Conservation (phyloP, 1,140 invertebrate species). For the Sipha flava region DNA sequence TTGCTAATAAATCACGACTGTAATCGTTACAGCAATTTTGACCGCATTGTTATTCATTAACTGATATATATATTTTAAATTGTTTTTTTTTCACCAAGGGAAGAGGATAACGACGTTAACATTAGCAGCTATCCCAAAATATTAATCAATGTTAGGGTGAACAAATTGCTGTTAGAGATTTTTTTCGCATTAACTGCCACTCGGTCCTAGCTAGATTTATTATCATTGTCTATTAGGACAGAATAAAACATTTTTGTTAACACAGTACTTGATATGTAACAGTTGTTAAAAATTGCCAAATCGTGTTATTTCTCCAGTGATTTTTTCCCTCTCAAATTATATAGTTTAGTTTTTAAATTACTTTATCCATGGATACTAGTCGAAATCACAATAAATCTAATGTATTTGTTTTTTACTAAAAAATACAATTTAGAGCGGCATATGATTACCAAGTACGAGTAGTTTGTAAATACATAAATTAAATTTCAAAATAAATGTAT, state of each 20-base stretch:
- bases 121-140: constrained; percentile 22
- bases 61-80: background rate
- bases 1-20: background rate
- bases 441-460: too few species aligned
- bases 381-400: too few species aligned
- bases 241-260: constrained; percentile 20
- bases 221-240: constrained; percentile 14
- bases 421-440: too few species aligned
- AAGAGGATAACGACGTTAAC: constrained; percentile 24
- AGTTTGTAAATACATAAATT: background rate
- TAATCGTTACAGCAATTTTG: constrained; percentile 12
- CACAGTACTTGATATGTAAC: constrained; percentile 2
- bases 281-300: constrained; percentile 7
- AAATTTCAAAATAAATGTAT: background rate
- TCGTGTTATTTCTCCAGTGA: background rate
- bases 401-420: too few species aligned
- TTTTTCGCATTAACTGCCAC: constrained; percentile 18
- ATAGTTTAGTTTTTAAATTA: background rate
- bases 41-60: background rate
- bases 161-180: constrained; percentile 26
- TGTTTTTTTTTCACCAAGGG: background rate
- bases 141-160: constrained; percentile 20
- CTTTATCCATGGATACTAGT: background rate
- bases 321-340: background rate
- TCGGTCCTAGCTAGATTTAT: constrained; percentile 6